A percentile compares a stretch with the other conserved stretches of the same genome.
These are phyloP conservation scores for Oithona nana DNA, from an alignment of 2,888 invertebrate genomes.

Conservation along the genomic window DNA sequence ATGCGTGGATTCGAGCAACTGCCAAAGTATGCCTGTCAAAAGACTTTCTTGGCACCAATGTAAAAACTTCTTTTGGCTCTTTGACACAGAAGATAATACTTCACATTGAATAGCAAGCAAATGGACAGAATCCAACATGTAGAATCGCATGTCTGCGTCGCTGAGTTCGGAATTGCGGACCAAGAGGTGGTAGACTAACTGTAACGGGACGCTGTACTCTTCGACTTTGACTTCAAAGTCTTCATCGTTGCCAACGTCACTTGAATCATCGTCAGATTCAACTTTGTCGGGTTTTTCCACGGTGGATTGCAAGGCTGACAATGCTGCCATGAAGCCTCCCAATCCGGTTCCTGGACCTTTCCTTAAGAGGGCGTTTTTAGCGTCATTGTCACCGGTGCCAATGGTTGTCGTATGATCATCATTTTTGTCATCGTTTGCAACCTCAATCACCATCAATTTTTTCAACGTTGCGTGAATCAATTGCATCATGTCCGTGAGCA, in stretches of 20 bases:
- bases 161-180: slow-evolving; percentile 26
- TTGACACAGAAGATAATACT: slow-evolving; percentile 62
- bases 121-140: slow-evolving; percentile 74
- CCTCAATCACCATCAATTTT: neutral
- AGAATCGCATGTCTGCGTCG: slow-evolving; percentile 80
- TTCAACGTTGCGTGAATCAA: slow-evolving; percentile 2
- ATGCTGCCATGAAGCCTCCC: slow-evolving; percentile 15
- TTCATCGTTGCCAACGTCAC: slow-evolving; percentile 4
- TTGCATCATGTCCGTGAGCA: slow-evolving; percentile 3
- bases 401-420: neutral
- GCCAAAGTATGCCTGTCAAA: slow-evolving; percentile 55
- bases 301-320: slow-evolving; percentile 12
- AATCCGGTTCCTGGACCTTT: slow-evolving; percentile 8
- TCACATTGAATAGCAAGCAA: slow-evolving; percentile 81
- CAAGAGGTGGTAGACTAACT: slow-evolving; percentile 3
- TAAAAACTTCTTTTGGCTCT: slow-evolving; percentile 75
- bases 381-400: neutral
- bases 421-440: neutral
- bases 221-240: neutral
- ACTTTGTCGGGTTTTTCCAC: slow-evolving; percentile 7
- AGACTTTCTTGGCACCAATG: slow-evolving; percentile 73
- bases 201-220: neutral
- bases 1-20: slow-evolving; percentile 71
- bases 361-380: slow-evolving; percentile 1
- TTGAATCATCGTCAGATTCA: slow-evolving; percentile 2